phyloP scores from a whole-genome alignment of 1,140 invertebrate species.

The Aphelinus certus region DNA sequence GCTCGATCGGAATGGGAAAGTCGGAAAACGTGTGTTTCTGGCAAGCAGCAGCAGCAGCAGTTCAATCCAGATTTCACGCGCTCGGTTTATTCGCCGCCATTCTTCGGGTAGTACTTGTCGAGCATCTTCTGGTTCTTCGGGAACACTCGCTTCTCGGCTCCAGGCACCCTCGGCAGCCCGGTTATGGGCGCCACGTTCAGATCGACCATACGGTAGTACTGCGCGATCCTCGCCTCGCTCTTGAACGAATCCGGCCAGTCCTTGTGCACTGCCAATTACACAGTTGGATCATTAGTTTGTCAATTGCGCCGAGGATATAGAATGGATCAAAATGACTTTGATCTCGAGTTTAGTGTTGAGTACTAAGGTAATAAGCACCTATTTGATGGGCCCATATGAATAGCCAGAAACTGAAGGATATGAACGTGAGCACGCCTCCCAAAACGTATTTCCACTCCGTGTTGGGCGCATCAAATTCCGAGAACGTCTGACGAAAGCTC shows the following conservation, averaged over 20 bases:
- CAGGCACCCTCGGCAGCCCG: slow-evolving; percentile 36
- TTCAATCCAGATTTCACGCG: slow-evolving; percentile 30
- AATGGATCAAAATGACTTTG: no score
- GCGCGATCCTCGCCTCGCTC: slow-evolving; percentile 39
- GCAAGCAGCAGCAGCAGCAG: background rate
- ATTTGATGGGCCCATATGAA: background rate
- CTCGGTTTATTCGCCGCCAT: slow-evolving; percentile 40
- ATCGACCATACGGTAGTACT: slow-evolving; percentile 41
- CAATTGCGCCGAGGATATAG: no score
- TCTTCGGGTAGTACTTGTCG: slow-evolving; percentile 7
- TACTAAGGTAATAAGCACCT: background rate
- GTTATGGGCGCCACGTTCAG: slow-evolving; percentile 38
- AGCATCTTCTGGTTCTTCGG: slow-evolving; percentile 33
- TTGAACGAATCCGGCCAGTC: slow-evolving; percentile 38
- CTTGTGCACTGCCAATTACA: slow-evolving; percentile 27
- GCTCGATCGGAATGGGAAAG: no score
- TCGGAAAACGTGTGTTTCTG: no score
- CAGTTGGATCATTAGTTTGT: slow-evolving; percentile 27
- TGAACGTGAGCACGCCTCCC: slow-evolving; percentile 43
- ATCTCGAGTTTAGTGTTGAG: no score
- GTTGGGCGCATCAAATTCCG: slow-evolving; percentile 63
- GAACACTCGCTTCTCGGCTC: slow-evolving; percentile 38
- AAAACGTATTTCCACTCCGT: slow-evolving; percentile 69
- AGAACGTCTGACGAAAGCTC: slow-evolving; percentile 75
- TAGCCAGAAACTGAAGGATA: slow-evolving; percentile 41